Evolutionary conservation across 2,113 vertebrate genomes (phyloP).

Genomic region (Coptodon rendalli): DNA sequence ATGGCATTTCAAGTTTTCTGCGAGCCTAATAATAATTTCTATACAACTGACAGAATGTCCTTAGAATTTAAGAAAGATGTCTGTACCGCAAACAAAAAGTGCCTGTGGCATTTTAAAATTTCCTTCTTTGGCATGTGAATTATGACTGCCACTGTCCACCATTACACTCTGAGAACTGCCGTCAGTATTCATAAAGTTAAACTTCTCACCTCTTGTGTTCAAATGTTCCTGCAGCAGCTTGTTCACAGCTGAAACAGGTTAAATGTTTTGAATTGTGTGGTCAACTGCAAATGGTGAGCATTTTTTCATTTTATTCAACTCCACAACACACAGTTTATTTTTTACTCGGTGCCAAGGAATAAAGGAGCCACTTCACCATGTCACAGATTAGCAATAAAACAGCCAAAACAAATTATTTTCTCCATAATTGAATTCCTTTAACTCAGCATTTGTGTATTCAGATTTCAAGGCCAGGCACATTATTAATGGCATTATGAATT

Average conservation of each 20-base stretch:
- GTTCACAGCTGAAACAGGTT: neutral
- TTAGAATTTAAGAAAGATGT: neutral
- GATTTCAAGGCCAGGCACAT: slow-evolving; percentile 1
- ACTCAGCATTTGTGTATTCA: neutral
- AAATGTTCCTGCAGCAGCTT: neutral
- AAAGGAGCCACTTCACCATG: neutral
- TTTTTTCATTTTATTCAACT: neutral
- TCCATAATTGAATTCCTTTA: neutral
- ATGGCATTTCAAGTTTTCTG: neutral
- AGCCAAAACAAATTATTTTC: neutral
- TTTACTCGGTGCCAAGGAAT: neutral
- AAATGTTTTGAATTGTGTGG: neutral
- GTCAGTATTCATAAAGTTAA: neutral
- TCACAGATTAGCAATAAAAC: neutral
- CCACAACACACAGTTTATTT: neutral
- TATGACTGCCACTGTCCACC: neutral
- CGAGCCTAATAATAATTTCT: neutral
- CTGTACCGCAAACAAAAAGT: neutral
- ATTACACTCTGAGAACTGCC: neutral
- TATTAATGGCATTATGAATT: slow-evolving; percentile 15
- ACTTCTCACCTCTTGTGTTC: neutral
- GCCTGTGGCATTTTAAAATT: neutral
- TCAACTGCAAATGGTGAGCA: neutral
- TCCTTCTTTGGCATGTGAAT: neutral
- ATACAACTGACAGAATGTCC: neutral